Evolutionary conservation across 2,888 invertebrate species (phyloP).

Genomic region (Sarcophaga rosellei): DNA sequence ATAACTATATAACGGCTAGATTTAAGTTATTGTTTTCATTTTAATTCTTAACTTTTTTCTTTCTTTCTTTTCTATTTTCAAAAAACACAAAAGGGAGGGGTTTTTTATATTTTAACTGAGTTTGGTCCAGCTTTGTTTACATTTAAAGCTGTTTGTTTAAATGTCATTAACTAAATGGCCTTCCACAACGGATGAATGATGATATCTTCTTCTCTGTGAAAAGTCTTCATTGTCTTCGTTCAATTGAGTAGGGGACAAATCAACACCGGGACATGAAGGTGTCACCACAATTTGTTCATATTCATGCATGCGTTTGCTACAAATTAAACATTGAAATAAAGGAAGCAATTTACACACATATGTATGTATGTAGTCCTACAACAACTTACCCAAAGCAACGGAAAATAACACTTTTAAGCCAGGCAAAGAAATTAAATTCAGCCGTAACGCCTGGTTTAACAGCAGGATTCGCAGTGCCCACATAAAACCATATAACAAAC

Average conservation of each 20-base stretch:
- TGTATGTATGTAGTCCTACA: no score
- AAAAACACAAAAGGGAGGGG: slow-evolving; percentile 24
- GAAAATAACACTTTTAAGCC: slow-evolving; percentile 88
- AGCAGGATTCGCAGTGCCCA: slow-evolving; percentile 96
- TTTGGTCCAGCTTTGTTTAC: slow-evolving; percentile 51
- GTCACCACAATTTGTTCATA: slow-evolving; percentile 94
- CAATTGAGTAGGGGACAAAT: slow-evolving; percentile 91
- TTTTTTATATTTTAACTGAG: slow-evolving; percentile 23
- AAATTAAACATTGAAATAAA: background rate
- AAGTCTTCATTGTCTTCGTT: slow-evolving; percentile 98
- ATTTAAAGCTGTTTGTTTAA: slow-evolving; percentile 64
- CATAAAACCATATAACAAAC: slow-evolving; percentile 95
- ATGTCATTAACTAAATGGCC: slow-evolving; percentile 80
- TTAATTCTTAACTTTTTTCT: background rate
- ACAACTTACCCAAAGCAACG: slow-evolving; percentile 88
- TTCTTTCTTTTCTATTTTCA: slow-evolving; percentile 12
- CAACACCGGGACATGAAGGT: slow-evolving; percentile 89
- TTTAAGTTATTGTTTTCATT: slow-evolving; percentile 43
- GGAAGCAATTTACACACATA: no score
- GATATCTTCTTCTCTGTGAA: slow-evolving; percentile 94
- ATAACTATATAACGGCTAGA: slow-evolving; percentile 55
- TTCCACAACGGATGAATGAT: slow-evolving; percentile 92
- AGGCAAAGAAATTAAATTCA: slow-evolving; percentile 90
- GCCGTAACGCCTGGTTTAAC: slow-evolving; percentile 95
- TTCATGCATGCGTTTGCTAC: slow-evolving; percentile 88